phyloP scores from a whole-genome alignment of 2,113 vertebrate species.

The Poecile atricapillus region DNA sequence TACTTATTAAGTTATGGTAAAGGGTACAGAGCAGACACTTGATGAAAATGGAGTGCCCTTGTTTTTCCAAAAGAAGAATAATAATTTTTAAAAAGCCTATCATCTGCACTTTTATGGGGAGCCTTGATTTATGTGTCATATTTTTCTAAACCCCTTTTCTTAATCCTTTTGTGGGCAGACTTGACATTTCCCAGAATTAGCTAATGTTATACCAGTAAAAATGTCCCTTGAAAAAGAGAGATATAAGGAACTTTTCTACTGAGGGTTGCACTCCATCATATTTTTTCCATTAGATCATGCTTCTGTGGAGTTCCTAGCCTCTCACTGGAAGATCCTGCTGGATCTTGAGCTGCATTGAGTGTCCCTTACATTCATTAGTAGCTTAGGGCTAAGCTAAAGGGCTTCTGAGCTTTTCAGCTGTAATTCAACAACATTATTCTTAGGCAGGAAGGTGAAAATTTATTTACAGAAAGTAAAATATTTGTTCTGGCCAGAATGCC shows the following conservation, averaged over 20 bases:
- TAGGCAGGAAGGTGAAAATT: background rate
- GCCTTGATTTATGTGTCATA: background rate
- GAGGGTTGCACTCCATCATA: background rate
- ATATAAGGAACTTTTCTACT: background rate
- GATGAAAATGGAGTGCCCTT: background rate
- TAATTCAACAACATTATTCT: background rate
- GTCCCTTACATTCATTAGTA: background rate
- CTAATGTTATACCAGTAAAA: background rate
- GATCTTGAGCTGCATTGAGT: background rate
- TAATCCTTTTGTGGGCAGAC: background rate
- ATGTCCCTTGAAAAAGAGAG: background rate
- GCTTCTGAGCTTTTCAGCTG: conserved; percentile 4
- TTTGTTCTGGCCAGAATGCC: conserved; percentile 21
- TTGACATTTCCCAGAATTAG: conserved; percentile 8
- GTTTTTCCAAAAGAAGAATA: background rate
- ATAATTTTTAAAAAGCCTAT: background rate
- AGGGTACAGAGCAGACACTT: background rate
- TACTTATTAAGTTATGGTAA: background rate
- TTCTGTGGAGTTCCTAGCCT: background rate
- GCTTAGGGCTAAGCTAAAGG: background rate
- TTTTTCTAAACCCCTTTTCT: background rate
- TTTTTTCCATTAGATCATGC: background rate
- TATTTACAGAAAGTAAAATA: conserved; percentile 50
- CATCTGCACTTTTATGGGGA: background rate
- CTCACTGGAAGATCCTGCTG: background rate